Base-by-base conservation (phyloP, 2,113 vertebrate genomes). In the Chloebia gouldiae region DNA sequence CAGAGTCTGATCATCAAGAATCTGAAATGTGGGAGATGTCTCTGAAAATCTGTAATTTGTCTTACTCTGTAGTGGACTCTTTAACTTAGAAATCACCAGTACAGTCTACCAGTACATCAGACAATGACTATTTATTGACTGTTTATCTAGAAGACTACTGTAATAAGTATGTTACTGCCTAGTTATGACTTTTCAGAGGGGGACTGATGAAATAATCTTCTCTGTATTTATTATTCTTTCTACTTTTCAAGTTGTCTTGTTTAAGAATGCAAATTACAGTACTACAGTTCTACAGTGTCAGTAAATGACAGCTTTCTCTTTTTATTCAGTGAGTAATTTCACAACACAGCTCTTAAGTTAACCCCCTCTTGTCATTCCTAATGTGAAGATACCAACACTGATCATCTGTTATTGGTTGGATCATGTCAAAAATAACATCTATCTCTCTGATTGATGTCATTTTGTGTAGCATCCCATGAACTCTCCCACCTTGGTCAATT, bases 61-160 rank as follows among this genome's bases (percentile, higher is more conserved):
- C 59, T 90, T 94, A 25, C 21, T 92, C 51, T 63, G 42, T 81
- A 81, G 66, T 13, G 90, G 68, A 80, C 81, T 60, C 5, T 72
- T 56, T 79, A 94, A 91, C 72, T 59, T 30, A 91, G 42, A 93
- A 95, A 92, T 76, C 69, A 96, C 75, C 47, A 57, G 42, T 82
- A 81, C 42, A 63, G 39, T 39, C n/a, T n/a, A 96, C 75, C 45
- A 57, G 42, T 82, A 81, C 42, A 63, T 45, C 90, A 31, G 51
- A 50, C 61, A 92, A 81, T 88, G 51, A 93, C 54, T 97, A 81
- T 94, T 92, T 95, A 91, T 87, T 94, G 83, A 15, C n/a, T 90
- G 53, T 24, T 71, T 77, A 89, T 79, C 86, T 80, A 44, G 40
- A 90, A 68, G 65, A 57, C 35, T 64, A 84, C 80, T 92, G 60